phyloP scores from a whole-genome alignment of 2,888 invertebrate genomes.

The Auanema freiburgensis region DNA sequence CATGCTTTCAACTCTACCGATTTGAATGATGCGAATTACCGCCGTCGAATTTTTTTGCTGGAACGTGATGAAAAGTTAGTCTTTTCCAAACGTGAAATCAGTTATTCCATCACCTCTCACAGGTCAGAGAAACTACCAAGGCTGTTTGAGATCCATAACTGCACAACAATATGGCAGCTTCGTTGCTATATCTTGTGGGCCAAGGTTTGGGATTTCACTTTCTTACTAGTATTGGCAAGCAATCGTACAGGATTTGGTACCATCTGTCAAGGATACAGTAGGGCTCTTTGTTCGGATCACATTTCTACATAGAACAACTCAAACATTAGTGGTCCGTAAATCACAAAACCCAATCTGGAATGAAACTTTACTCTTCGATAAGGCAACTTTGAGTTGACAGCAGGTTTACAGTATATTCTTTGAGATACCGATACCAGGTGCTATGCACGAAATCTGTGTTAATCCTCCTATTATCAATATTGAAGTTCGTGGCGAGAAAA shows the following conservation, averaged over 20 bases:
- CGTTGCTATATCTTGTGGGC: constrained; percentile 50
- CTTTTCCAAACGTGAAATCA: background rate
- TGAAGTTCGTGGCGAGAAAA: constrained; percentile 52
- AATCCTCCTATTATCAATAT: constrained; percentile 54
- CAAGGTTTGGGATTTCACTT: constrained; percentile 20
- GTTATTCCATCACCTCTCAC: no score
- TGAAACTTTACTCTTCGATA: constrained; percentile 56
- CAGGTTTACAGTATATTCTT: background rate
- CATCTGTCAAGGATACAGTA: constrained; percentile 38
- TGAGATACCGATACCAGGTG: constrained; percentile 48
- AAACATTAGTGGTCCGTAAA: constrained; percentile 49
- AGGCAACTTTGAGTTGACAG: constrained; percentile 21
- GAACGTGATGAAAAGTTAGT: no score
- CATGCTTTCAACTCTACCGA: no score
- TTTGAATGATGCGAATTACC: no score
- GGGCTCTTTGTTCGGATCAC: constrained; percentile 53
- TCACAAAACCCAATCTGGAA: constrained; percentile 60
- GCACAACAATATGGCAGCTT: constrained; percentile 37
- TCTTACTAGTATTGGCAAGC: background rate
- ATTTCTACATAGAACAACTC: constrained; percentile 45
- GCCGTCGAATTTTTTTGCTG: no score
- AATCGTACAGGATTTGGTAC: constrained; percentile 36
- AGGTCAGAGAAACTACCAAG: constrained; percentile 37
- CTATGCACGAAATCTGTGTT: constrained; percentile 33
- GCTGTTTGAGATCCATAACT: constrained; percentile 51